Evolutionary conservation across 2,113 vertebrate species (phyloP).

Genomic region (Pogonocichla stellata): DNA sequence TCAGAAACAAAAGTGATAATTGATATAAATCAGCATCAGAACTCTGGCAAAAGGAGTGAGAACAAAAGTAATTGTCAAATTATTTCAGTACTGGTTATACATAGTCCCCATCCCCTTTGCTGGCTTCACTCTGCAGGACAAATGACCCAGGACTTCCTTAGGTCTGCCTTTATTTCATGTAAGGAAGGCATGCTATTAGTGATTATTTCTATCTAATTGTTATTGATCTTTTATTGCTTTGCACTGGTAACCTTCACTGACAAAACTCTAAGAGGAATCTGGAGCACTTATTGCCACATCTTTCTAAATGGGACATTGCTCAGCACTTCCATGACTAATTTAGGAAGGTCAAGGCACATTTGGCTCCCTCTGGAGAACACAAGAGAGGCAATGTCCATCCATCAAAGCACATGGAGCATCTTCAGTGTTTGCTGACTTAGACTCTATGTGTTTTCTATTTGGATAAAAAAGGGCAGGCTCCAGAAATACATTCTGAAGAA

Average conservation of each 20-base stretch:
- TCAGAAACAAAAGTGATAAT: neutral
- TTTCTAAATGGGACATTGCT: conserved; percentile 23
- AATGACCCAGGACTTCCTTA: neutral
- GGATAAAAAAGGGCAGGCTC: neutral
- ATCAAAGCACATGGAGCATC: neutral
- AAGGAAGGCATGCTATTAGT: neutral
- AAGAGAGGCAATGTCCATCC: neutral
- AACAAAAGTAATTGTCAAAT: neutral
- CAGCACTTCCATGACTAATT: neutral
- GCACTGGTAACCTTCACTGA: neutral
- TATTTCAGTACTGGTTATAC: neutral
- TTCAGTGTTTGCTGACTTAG: neutral
- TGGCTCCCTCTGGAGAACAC: neutral
- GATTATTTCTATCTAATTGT: conserved; percentile 46
- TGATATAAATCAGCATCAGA: conserved; percentile 31
- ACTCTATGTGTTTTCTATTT: neutral
- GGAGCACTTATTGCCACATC: conserved; percentile 7
- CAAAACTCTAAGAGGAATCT: conserved; percentile 29
- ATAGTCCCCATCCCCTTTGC: neutral
- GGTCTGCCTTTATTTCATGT: neutral
- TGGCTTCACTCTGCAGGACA: neutral
- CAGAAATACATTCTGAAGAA: neutral
- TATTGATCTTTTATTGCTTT: conserved; percentile 50
- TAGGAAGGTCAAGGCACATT: conserved; percentile 19
- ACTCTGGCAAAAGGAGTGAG: neutral